These are phyloP conservation scores for Amblyteles armatorius DNA, from an alignment of 2,888 invertebrate species.

Conservation along the genomic window DNA sequence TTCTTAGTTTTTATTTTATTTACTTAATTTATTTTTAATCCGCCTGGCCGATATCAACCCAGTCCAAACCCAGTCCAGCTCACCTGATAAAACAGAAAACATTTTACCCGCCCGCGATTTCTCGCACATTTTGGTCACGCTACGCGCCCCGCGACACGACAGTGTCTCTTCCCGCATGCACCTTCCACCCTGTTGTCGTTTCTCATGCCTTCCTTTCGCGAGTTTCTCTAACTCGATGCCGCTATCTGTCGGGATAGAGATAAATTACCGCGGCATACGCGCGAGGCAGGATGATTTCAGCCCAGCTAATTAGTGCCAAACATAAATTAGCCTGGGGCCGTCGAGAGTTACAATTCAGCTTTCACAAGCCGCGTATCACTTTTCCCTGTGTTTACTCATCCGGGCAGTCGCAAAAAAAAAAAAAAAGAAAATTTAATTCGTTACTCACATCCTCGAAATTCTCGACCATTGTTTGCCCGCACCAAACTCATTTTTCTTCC, in stretches of 20 bases:
- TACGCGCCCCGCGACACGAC: background rate
- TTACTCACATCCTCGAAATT: background rate
- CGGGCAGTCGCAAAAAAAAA: background rate
- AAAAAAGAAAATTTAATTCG: background rate
- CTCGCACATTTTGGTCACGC: background rate
- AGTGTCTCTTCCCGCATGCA: background rate
- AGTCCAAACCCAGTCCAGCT: background rate
- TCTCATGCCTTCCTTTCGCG: background rate
- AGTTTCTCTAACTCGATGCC: background rate
- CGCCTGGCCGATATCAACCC: background rate
- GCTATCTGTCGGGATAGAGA: conserved; percentile 14
- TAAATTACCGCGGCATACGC: conserved; percentile 1
- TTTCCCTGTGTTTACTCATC: background rate
- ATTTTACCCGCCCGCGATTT: background rate
- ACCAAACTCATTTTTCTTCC: background rate
- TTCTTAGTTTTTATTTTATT: too few relatives aligned
- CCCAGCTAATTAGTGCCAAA: conserved; percentile 56
- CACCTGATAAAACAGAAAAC: background rate
- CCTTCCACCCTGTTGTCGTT: conserved; percentile 5
- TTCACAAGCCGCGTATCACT: background rate
- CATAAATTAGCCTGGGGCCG: conserved; percentile 43
- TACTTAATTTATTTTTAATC: background rate
- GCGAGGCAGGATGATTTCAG: conserved; percentile 46
- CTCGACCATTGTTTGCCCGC: conserved; percentile 2
- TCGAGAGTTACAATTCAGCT: background rate